Evolutionary conservation across 2,113 vertebrate genomes (phyloP).

Genomic region (Gracilinanus agilis): DNA sequence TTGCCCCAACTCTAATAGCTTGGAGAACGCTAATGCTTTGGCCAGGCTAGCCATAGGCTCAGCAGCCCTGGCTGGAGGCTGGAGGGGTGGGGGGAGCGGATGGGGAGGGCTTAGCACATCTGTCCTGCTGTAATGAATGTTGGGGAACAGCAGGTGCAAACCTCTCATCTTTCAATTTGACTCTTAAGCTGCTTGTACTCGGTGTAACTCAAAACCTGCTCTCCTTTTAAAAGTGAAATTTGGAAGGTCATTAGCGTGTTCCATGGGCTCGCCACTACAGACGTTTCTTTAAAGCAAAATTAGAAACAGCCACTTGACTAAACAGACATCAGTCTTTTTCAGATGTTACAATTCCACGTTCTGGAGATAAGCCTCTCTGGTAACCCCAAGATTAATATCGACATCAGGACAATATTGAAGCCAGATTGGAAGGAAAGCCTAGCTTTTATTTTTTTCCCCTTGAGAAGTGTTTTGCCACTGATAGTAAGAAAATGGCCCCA

Average conservation of each 20-base stretch:
- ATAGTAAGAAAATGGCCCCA: background rate
- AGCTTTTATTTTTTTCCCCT: constrained; percentile 1
- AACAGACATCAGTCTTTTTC: constrained; percentile 39
- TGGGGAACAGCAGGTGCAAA: constrained; percentile 54
- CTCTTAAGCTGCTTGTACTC: constrained; percentile 62
- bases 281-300: constrained; percentile 68
- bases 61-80: constrained; percentile 1
- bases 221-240: constrained; percentile 67
- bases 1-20: background rate
- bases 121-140: constrained; percentile 57
- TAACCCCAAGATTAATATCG: constrained; percentile 60
- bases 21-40: constrained; percentile 46
- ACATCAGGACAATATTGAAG: constrained; percentile 56
- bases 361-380: constrained; percentile 22
- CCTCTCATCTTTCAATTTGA: constrained; percentile 59
- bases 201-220: constrained; percentile 55
- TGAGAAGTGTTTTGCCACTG: constrained; percentile 1
- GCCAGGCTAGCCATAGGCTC: constrained; percentile 12
- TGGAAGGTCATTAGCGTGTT: constrained; percentile 63
- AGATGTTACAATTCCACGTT: constrained; percentile 60
- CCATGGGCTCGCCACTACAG: constrained; percentile 43
- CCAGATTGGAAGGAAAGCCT: constrained; percentile 48
- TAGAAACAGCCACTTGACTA: constrained; percentile 66
- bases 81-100: no score
- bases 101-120: constrained; percentile 15